Base-by-base conservation (phyloP, 2,113 vertebrate species). In the Gallinago media region DNA sequence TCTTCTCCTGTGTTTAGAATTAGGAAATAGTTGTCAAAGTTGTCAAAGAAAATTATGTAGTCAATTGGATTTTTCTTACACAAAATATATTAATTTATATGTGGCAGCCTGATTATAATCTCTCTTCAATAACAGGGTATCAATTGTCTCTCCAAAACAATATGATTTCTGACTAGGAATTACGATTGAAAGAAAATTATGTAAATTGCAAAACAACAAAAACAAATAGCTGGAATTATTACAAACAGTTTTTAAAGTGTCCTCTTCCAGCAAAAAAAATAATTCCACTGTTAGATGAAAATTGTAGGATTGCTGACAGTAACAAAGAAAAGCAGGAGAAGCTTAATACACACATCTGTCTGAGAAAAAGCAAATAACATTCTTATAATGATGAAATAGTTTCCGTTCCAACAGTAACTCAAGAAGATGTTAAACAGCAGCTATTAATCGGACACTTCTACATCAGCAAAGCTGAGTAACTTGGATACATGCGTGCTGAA, bases 351-450 rank as follows among this genome's bases (percentile, higher is more conserved):
- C 23, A 46, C 5, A 73, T 55, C 36, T 73, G 12, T 42, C 74
- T 56, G 56, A 75, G 40, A 89, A 88, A 93, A 94, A 75, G 49
- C 58, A 92, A 95, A 85, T 49, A 94, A 91, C 32, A 29, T 79
- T 52, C 23, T 79, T 19, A 40, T 10, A 12, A 88, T 3, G 80
- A 94, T 66, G 61, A 89, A 85, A 92, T 36, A 73, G 34, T 89
- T 95, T 89, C 89, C 66, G 79, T 89, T 95, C 74, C 85, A 96
- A 71, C 34, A 84, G 75, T 50, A 93, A 86, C 52, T 84, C 71
- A 90, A 17, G 2, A 79, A n/a, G 36, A 93, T 65, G 21, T 58
- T 91, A 66, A 88, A 55, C 36, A 93, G 70, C 3, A 16, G n/a
- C 40, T 65, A 82, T 77, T 91, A 95, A 91, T 10, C 88, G 75